phyloP scores from a whole-genome alignment of 2,113 vertebrate species.

The pig (Sus scrofa) region T2T-Sscrofa CM000827.6:65839001-65839500 shows the following conservation, averaged over 20 bases:
- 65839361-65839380: constrained; percentile 66
- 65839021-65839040: constrained; percentile 8
- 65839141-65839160: constrained; percentile 30
- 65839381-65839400: constrained; percentile 22
- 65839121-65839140: constrained; percentile 32
- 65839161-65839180: constrained; percentile 33
- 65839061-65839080: constrained; percentile 38
- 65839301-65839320: constrained; percentile 64
- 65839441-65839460: constrained; percentile 66
- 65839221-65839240: constrained; percentile 70
- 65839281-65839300: constrained; percentile 80
- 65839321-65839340: constrained; percentile 15
- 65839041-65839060: neutral
- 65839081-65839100: constrained; percentile 42
- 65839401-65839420: constrained; percentile 6
- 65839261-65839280: constrained; percentile 36
- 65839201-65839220: constrained; percentile 38
- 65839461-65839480: constrained; percentile 38
- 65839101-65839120: constrained; percentile 57
- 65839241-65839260: constrained; percentile 71
- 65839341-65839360: constrained; percentile 66
- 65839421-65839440: constrained; percentile 25
- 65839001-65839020: neutral
- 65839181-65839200: constrained; percentile 67
- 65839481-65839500: constrained; percentile 55